A percentile compares a stretch with the other conserved stretches of the same genome.
Evolutionary conservation across 2,888 invertebrate genomes (phyloP).

Genomic region (Baronia brevicornis): DNA sequence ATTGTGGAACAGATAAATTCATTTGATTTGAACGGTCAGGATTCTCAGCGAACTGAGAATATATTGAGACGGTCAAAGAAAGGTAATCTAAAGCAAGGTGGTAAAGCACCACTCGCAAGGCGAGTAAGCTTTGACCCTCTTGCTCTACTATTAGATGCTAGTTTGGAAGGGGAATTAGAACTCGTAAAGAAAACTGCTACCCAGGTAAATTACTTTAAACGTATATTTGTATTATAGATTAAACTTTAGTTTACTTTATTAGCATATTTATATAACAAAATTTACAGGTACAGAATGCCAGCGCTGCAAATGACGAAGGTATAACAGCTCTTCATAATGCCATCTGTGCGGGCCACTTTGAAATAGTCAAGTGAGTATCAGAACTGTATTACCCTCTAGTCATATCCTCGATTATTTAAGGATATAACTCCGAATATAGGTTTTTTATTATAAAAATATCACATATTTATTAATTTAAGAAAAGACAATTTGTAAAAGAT

Average conservation of each 20-base stretch:
- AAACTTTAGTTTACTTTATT: slow-evolving; percentile 4
- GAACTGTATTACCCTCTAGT: not conserved
- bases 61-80: slow-evolving; percentile 81
- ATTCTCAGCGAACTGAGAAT: slow-evolving; percentile 75
- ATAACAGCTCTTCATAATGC: slow-evolving; percentile 99
- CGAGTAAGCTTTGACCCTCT: slow-evolving; percentile 98
- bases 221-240: slow-evolving; percentile 1
- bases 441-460: too few species aligned
- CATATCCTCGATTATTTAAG: not conserved
- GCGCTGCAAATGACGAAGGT: slow-evolving; percentile 98
- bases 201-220: slow-evolving; percentile 73
- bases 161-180: slow-evolving; percentile 98
- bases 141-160: slow-evolving; percentile 96
- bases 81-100: slow-evolving; percentile 85
- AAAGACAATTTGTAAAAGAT: too few species aligned
- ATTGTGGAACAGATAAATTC: slow-evolving; percentile 69
- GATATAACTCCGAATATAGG: not conserved
- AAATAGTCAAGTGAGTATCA: slow-evolving; percentile 89
- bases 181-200: slow-evolving; percentile 96
- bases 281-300: slow-evolving; percentile 89
- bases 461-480: too few species aligned
- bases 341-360: slow-evolving; percentile 98
- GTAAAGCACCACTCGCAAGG: slow-evolving; percentile 83
- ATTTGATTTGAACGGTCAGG: slow-evolving; percentile 68
- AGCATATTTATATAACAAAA: slow-evolving; percentile 1